Conservation (phyloP, 1,140 invertebrate genomes). For the Trinorchestia longiramus region DNA sequence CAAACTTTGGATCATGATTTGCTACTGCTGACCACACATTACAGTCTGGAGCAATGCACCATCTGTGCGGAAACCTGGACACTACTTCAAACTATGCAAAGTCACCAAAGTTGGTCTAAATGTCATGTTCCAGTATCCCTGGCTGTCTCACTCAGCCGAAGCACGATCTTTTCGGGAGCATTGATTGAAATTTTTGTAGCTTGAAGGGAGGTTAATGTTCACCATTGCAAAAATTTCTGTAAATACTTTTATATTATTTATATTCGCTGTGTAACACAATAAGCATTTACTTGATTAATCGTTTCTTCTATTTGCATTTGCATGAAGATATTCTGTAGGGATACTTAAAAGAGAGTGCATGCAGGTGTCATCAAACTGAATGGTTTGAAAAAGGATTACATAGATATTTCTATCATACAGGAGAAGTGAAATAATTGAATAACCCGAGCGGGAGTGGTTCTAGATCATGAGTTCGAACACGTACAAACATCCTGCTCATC, state of each 20-base stretch:
- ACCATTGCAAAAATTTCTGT: background rate
- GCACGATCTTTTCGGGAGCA: too few relatives aligned
- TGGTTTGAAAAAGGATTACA: too few relatives aligned
- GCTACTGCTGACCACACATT: background rate
- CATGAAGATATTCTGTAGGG: background rate
- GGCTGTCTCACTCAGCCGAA: background rate
- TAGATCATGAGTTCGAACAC: too few relatives aligned
- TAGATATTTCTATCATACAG: background rate
- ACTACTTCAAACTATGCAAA: background rate
- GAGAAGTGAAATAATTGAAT: too few relatives aligned
- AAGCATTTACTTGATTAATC: background rate
- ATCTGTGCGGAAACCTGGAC: background rate
- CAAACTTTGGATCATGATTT: background rate
- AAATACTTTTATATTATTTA: background rate
- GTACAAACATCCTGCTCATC: too few relatives aligned
- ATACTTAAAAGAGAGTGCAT: too few relatives aligned
- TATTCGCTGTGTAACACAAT: background rate
- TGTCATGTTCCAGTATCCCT: background rate
- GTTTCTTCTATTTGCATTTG: background rate
- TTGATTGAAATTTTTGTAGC: background rate
- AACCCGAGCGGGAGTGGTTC: too few relatives aligned
- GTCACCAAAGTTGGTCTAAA: background rate
- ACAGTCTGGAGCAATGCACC: background rate
- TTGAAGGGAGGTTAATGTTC: background rate
- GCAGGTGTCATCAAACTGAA: too few relatives aligned